Evolutionary conservation across 1,140 invertebrate species (phyloP).

Genomic region (Papilio polyxenes): DNA sequence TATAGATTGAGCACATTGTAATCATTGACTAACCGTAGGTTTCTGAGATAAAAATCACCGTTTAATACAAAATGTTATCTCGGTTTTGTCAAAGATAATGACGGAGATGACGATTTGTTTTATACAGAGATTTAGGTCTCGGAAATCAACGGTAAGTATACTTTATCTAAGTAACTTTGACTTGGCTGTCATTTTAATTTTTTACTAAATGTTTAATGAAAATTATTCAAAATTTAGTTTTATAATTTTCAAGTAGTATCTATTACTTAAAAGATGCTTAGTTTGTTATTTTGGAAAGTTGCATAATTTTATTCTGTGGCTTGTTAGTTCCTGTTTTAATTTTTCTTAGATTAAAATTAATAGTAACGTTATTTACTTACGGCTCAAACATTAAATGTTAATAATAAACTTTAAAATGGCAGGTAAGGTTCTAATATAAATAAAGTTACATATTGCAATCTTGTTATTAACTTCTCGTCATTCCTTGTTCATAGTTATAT

Average conservation of each 20-base stretch:
- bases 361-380: not conserved
- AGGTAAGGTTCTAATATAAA: conserved; percentile 24
- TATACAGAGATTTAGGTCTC: no score
- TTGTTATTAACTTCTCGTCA: conserved; percentile 64
- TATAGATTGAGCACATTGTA: conserved; percentile 28
- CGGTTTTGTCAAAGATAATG: no score
- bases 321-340: not conserved
- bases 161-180: conserved; percentile 30
- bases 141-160: not conserved
- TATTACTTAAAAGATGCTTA: not conserved
- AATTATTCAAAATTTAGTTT: not conserved
- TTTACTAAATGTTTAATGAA: conserved; percentile 19
- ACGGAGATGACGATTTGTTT: no score
- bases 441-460: conserved; percentile 49
- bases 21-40: not conserved
- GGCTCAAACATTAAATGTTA: not conserved
- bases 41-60: no score
- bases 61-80: no score
- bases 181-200: conserved; percentile 33
- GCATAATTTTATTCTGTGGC: not conserved
- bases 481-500: conserved; percentile 60
- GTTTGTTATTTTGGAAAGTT: not conserved
- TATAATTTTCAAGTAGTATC: not conserved
- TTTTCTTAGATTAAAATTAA: not conserved
- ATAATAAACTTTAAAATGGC: conserved; percentile 29